These are phyloP conservation scores for Mesoclemmys tuberculata DNA, from an alignment of 2,113 vertebrate species.

Conservation along the genomic window DNA sequence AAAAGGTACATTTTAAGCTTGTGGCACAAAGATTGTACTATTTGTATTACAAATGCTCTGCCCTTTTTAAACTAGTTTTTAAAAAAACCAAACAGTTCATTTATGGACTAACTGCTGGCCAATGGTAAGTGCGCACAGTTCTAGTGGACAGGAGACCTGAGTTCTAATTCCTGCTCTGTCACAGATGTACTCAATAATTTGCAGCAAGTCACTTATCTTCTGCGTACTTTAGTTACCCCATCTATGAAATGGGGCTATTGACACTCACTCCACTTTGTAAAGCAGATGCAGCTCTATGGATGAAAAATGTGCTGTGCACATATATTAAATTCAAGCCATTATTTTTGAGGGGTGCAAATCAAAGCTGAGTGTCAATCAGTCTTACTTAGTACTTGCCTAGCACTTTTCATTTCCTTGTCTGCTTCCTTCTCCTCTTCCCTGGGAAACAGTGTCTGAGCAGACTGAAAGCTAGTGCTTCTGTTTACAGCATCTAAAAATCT, in stretches of 20 bases:
- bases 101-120: not conserved
- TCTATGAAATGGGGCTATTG: not conserved
- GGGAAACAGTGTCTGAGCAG: not conserved
- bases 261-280: not conserved
- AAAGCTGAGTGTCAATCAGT: not conserved
- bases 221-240: not conserved
- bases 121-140: not conserved
- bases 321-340: not conserved
- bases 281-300: not conserved
- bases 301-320: not conserved
- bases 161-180: not conserved
- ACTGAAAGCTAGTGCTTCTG: not conserved
- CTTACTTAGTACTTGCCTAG: accelerated
- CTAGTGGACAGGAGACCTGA: not conserved
- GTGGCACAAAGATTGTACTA: not conserved
- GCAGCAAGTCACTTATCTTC: not conserved
- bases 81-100: not conserved
- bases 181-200: not conserved
- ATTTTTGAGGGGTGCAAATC: not conserved
- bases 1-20: not conserved
- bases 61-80: not conserved
- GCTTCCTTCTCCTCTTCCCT: not conserved
- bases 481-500: not conserved
- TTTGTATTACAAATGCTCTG: not conserved
- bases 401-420: not conserved